Percentiles rank a stretch among this genome's conserved stretches.
phyloP scores from a whole-genome alignment of 2,113 vertebrate genomes.

The Sinocyclocheilus anophthalmus region DNA sequence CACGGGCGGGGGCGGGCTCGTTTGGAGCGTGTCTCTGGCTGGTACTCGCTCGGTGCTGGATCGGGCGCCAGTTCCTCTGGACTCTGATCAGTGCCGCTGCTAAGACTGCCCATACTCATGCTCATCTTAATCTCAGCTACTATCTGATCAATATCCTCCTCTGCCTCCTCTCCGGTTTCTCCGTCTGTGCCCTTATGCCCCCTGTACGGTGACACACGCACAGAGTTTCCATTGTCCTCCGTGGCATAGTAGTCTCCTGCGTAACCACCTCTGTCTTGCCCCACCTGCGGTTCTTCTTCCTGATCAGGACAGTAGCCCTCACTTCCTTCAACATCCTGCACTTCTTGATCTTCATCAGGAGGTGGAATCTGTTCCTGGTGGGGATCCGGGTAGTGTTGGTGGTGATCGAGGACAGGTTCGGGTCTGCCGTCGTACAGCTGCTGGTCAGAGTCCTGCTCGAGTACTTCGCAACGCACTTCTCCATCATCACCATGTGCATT shows the following conservation, averaged over 20 bases:
- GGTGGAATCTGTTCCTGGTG: conserved; percentile 63
- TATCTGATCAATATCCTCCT: conserved; percentile 98
- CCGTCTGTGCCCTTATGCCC: conserved; percentile 76
- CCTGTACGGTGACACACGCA: conserved; percentile 76
- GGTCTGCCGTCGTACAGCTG: conserved; percentile 81
- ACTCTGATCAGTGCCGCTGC: too few species aligned
- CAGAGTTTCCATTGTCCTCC: conserved; percentile 85
- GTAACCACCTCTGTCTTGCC: conserved; percentile 79
- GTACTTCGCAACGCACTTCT: conserved; percentile 77
- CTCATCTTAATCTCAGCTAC: conserved; percentile 99
- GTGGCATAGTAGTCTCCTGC: conserved; percentile 83
- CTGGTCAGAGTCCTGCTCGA: conserved; percentile 76
- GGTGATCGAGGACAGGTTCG: conserved; percentile 81
- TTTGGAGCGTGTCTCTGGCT: too few species aligned
- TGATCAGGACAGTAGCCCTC: conserved; percentile 65
- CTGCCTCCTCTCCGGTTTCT: conserved; percentile 86
- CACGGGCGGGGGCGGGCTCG: too few species aligned
- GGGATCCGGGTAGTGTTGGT: conserved; percentile 63
- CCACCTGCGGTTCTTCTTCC: conserved; percentile 78
- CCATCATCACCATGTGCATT: conserved; percentile 68
- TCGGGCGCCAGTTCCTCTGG: too few species aligned
- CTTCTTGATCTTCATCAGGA: conserved; percentile 74
- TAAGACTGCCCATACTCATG: conserved; percentile 36
- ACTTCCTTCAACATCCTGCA: conserved; percentile 77
- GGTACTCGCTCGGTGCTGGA: too few species aligned